Evolutionary conservation across 2,888 invertebrate genomes (phyloP), one percentile per base, ranked within the genome.

Genomic region (Esperia sulphurella): DNA sequence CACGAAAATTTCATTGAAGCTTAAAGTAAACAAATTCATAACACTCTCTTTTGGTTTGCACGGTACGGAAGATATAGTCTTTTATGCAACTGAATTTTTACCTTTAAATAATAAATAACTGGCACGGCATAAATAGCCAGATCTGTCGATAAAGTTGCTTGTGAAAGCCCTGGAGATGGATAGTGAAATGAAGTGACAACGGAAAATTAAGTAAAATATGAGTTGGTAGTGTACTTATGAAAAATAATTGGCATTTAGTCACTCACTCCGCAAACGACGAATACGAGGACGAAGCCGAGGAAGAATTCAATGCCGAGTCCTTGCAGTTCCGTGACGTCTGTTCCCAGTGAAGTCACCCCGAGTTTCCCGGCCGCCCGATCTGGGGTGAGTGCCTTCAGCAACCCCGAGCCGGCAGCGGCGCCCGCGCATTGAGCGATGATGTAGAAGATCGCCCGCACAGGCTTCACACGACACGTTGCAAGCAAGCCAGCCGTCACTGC

Each of bases 251-350:
- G 21, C 21, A 5, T 21, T 5, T 2, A 21, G 21, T 33, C 43
- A 81, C 88, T 90, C 51, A 96, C 96, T 51, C 96, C 96, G 76
- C 96, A 97, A n/a, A 97, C 95, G 3, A 96, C 95, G 56, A 97
- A 91, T 33, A 97, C 93, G 52, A 98, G 91, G n/a, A 97, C 91
- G 71, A 97, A 94, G 40, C 96, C 97, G 46, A 97, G 92, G 90
- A 97, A 94, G 85, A 97, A 96, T 79, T 98, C 98, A 55, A 97
- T 92, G 35, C 96, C 97, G 67, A 97, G 92, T 5, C 96, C 97
- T 84, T 97, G 97, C 1, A 94, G 91, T 1, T 92, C 90, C 0
- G 92, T 92, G 14, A 96, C 85, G 39, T 91, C 91, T 1, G 70
- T 53, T 0, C 92, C 91, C 10, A 97, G 84, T 0, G 68, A 73